Base-by-base conservation (phyloP, 2,888 invertebrate species). In the Mycalesis mineus region DNA sequence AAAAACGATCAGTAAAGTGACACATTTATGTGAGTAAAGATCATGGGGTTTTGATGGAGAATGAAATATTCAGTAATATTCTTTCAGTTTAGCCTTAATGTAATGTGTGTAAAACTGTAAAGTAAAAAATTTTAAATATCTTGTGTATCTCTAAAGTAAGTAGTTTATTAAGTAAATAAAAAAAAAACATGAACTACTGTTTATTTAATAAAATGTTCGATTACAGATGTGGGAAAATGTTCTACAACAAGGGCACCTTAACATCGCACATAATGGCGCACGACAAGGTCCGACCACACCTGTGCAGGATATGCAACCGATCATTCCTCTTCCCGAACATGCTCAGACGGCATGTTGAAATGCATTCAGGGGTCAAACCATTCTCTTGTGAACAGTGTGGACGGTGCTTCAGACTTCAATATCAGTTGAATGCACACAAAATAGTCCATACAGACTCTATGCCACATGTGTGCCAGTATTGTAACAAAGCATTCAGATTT, bases 371-470 rank as follows among this genome's bases (percentile, higher is more conserved):
- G 0, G 67, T 85, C 0, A 88, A 88, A 39, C 88, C 88, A 0
- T 88, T 77, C 53, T 82, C 87, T 0, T 90, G 90, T 56, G 88
- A 90, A 33, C 81, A 84, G 47, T 90, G 90, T 7, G 88, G 87
- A 0, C 65, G 86, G 0, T 82, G 84, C 59, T 90, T 89, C 53
- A 84, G 95, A 8, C 92, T 95, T 62, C 91, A 93, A 53, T 93
- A 94, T 40, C 94, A 95, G 14, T 79, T 95, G 53, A 91, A 93
- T 49, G 93, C 95, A 13, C 95, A 95, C 72, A 92, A 93, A 71
- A 91, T 95, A 31, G 93, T 94, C 11, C 95, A 95, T 65, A 95
- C 95, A 0, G 95, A 95, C 7, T 93, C 93, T 0, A 94, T 94
- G 94, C 95, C 95, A 0, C 94, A 93, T 66, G 90, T 92, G 1